These are phyloP conservation scores for Melopsittacus undulatus DNA, from an alignment of 2,797 vertebrate genomes.

Conservation along the genomic window DNA sequence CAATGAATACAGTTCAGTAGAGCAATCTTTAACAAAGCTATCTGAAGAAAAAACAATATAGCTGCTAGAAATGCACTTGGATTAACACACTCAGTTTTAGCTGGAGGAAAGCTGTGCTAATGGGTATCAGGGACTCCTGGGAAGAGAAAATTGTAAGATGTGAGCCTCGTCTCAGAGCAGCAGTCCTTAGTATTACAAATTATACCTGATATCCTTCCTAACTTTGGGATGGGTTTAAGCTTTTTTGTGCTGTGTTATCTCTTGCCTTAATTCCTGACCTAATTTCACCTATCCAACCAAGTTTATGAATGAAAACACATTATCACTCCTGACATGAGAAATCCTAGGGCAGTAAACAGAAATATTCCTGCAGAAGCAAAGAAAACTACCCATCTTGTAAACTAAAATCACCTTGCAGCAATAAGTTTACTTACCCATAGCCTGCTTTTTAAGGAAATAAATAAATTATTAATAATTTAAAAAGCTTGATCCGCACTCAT, in stretches of 20 bases:
- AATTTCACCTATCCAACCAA: not conserved
- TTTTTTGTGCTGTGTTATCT: not conserved
- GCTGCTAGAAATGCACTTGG: not conserved
- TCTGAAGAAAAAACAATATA: not conserved
- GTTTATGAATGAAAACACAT: not conserved
- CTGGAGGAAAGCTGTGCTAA: not conserved
- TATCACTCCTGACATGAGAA: not conserved
- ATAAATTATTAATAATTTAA: not conserved
- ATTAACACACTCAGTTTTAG: slow-evolving; percentile 19
- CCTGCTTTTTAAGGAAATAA: not conserved
- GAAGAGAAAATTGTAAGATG: not conserved
- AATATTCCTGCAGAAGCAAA: not conserved
- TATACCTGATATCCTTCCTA: not conserved
- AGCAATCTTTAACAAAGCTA: not conserved
- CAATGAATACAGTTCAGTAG: not conserved
- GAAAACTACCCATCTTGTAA: not conserved
- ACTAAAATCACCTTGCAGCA: not conserved
- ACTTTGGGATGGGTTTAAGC: not conserved
- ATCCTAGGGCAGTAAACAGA: not conserved
- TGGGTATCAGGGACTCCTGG: not conserved
- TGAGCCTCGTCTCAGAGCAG: not conserved
- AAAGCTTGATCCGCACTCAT: not conserved
- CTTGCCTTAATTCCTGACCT: not conserved
- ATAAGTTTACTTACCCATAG: not conserved
- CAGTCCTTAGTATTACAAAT: not conserved